Base-by-base conservation (phyloP, 2,888 invertebrate genomes). In the Pheosia tremula region DNA sequence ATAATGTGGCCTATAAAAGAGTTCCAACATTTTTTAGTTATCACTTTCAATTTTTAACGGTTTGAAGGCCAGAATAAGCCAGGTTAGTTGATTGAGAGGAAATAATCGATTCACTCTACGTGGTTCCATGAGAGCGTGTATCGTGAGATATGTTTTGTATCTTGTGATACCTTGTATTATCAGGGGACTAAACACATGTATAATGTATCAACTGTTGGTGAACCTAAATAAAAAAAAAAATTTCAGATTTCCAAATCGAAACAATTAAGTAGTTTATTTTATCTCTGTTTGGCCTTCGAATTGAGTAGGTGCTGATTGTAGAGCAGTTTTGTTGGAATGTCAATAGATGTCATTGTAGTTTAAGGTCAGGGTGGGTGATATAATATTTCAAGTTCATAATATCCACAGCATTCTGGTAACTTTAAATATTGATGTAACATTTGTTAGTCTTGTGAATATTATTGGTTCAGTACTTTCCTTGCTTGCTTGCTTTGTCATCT, bases 21-120 rank as follows among this genome's bases (percentile, higher is more conserved):
- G 50, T 62, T 66, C 56, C 57, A 61, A 57, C 43, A 62, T 43
- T 61, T 61, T 62, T 64, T 61, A 50, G 58, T 69, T 73, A 77
- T 65, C 67, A 78, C 72, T 80, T 76, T 74, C 58, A 74, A 82
- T 80, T 80, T 74, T 81, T 60, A 74, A 78, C 79, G 78, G 77
- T 79, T 68, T 70, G 68, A 59, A 56, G 76, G 75, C 68, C 73
- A 75, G 76, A 77, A 75, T 77, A 65, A 70, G 58, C 72, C 63
- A 64, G 72, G 64, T 72, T 60, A 62, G 68, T 71, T 79, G 77
- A 84, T 84, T 80, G 79, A 72, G 74, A 61, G 68, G 71, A 76
- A 77, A 80, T 75, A 86, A 86, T 84, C 76, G 79, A 84, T 87
- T 84, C 68, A 77, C 65, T 77, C 72, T 75, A 74, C 75, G 56